These are phyloP conservation scores for Pseudomugil tenellus DNA, from an alignment of 2,797 vertebrate genomes.

Conservation along the genomic window DNA sequence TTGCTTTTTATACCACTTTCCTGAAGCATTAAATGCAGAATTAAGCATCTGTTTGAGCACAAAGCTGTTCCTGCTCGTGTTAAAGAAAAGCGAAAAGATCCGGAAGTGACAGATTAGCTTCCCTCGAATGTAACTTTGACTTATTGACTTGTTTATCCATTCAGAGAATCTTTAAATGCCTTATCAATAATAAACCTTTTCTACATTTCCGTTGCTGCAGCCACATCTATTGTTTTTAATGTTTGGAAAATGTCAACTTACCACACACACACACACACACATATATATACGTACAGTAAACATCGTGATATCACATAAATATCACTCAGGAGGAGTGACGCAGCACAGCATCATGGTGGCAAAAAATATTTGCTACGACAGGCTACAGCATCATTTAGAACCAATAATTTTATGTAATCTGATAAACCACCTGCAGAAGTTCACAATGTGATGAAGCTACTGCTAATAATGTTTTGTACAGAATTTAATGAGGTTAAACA, in stretches of 20 bases:
- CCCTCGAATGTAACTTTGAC: slow-evolving; percentile 68
- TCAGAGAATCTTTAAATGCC: slow-evolving; percentile 65
- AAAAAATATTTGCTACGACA: too few species aligned
- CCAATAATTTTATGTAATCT: too few species aligned
- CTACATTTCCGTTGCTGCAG: slow-evolving; percentile 39
- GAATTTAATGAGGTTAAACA: too few species aligned
- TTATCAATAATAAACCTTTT: slow-evolving; percentile 79
- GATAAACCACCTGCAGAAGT: too few species aligned
- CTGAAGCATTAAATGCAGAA: slow-evolving; percentile 31
- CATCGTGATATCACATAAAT: too few species aligned
- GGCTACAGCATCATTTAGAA: too few species aligned
- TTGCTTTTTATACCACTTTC: slow-evolving; percentile 30
- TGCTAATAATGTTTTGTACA: too few species aligned
- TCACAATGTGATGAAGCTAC: too few species aligned
- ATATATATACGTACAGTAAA: too few species aligned
- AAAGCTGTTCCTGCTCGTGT: slow-evolving; percentile 46
- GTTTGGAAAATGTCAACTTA: not conserved
- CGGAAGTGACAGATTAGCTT: slow-evolving; percentile 33
- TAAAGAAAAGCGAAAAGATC: slow-evolving; percentile 10
- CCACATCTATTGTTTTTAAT: not conserved
- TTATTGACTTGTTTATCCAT: slow-evolving; percentile 64
- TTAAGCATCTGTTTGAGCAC: slow-evolving; percentile 60
- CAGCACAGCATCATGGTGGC: too few species aligned
- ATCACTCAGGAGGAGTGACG: too few species aligned
- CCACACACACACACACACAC: too few species aligned